Evolutionary conservation across 2,113 vertebrate species (phyloP), one percentile per base, ranked within the genome.

Genomic region (Mus pahari): DNA sequence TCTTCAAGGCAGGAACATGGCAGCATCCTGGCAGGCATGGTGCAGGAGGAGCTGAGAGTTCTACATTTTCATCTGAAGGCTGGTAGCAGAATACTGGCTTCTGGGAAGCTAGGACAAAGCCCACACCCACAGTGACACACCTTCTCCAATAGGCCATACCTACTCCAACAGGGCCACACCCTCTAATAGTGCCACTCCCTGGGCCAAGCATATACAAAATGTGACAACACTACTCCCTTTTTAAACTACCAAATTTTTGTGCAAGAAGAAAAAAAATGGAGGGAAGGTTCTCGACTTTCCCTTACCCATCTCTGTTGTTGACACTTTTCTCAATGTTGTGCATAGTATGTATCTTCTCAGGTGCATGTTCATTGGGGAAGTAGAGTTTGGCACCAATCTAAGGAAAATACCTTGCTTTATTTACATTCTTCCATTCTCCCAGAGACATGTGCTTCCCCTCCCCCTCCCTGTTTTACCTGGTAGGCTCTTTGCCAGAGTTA

Each of bases 251-350:
- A 78, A 70, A 31, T 77, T 75, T 79, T 74, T 94, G 33, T 62
- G 33, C 20, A 78, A 92, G 31, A 60, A 92, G 20, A 28, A 82
- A 39, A 39, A 62, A 64, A 71, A 24, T 1, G 50, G 9, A 92
- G 1, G 24, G 8, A 94, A 64, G 0, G 14, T 73, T 83, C 74
- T 26, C n/a, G 31, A 93, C 62, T 14, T 68, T 33, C 16, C 5
- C 31, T 20, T n/a, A 5, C 16, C 0, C 20, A 0, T 50, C 0
- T 20, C 0, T 50, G 16, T 5, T 28, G 0, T 0, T 3, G 7
- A 28, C 10, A 19, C 12, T 50, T 74, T 0, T 0, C 7, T 6
- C 10, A 20, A 12, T 28, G 26, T 22, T 16, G 7, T 58, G 10
- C 10, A 39, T 4, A 13, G 24, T 3, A 1, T 13, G 1, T 7